Evolutionary conservation across 2,888 invertebrate genomes (phyloP).

Genomic region (Agrilus biguttatus): DNA sequence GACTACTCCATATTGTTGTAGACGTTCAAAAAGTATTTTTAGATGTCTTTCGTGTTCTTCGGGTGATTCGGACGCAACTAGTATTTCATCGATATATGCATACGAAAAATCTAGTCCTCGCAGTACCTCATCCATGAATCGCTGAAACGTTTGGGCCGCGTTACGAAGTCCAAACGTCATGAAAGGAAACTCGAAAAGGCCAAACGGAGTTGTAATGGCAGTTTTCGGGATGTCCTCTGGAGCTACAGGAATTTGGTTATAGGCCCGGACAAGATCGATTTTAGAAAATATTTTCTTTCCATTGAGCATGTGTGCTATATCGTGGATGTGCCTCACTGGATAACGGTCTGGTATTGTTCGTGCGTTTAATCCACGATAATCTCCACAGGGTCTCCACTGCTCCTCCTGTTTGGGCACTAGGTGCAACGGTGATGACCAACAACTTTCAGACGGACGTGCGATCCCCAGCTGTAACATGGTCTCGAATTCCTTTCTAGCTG

Average conservation of each 20-base stretch:
- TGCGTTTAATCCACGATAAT: constrained; percentile 14
- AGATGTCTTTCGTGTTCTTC: constrained; percentile 16
- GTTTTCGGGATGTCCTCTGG: constrained; percentile 19
- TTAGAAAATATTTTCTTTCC: constrained; percentile 17
- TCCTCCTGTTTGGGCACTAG: constrained; percentile 13
- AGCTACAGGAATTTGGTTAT: constrained; percentile 23
- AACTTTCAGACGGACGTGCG: too few relatives aligned
- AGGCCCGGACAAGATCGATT: constrained; percentile 23
- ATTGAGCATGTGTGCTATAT: constrained; percentile 16
- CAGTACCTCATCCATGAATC: constrained; percentile 21
- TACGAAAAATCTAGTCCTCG: constrained; percentile 18
- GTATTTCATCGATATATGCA: constrained; percentile 22
- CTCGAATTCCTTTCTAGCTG: too few relatives aligned
- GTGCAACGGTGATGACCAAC: constrained; percentile 3
- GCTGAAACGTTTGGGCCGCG: constrained; percentile 26
- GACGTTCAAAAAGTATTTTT: constrained; percentile 11
- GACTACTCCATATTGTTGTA: constrained; percentile 14
- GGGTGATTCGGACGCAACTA: constrained; percentile 12
- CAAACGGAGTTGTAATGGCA: constrained; percentile 12
- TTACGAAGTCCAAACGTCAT: constrained; percentile 26
- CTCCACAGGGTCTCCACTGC: constrained; percentile 16
- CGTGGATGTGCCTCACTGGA: constrained; percentile 23
- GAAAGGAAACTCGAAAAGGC: constrained; percentile 16
- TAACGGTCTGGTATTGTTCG: constrained; percentile 30
- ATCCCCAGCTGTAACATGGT: too few relatives aligned